A percentile compares a stretch with the other conserved stretches of the same genome.
Evolutionary conservation across 2,888 invertebrate species (phyloP).

Genomic region (Hirtodrosophila confusa): DNA sequence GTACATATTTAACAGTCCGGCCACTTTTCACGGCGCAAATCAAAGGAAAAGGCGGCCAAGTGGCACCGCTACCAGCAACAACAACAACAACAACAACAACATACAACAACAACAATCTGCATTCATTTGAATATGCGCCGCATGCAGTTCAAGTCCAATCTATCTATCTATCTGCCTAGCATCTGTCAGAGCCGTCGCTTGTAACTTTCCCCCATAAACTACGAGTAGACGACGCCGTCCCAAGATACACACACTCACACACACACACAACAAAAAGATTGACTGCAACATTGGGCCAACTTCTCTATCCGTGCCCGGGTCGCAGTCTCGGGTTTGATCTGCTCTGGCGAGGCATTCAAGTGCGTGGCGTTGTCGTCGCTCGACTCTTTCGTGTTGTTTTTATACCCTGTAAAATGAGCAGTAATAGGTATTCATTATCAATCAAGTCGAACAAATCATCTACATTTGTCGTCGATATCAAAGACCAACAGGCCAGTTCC

Average conservation of each 20-base stretch:
- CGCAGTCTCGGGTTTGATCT: slow-evolving; percentile 35
- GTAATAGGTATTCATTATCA: too few relatives aligned
- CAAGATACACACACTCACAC: slow-evolving; percentile 30
- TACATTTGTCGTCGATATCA: too few relatives aligned
- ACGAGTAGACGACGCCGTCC: slow-evolving; percentile 51
- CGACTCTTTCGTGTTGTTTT: slow-evolving; percentile 17
- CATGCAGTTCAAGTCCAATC: slow-evolving; percentile 50
- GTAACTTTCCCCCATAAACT: slow-evolving; percentile 79
- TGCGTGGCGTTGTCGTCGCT: slow-evolving; percentile 44
- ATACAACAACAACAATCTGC: slow-evolving; percentile 39
- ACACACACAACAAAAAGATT: slow-evolving; percentile 44
- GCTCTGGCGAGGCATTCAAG: slow-evolving; percentile 49
- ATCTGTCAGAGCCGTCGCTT: slow-evolving; percentile 71
- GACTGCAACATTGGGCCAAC: slow-evolving; percentile 58
- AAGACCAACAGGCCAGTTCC: too few relatives aligned
- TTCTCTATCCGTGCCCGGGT: slow-evolving; percentile 11
- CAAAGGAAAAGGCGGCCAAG: slow-evolving; percentile 74
- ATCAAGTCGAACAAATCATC: too few relatives aligned
- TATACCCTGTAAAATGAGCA: not conserved
- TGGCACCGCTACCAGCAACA: slow-evolving; percentile 46
- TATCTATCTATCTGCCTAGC: slow-evolving; percentile 66
- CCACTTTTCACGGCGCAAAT: slow-evolving; percentile 66
- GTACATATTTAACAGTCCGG: slow-evolving; percentile 34
- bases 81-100: slow-evolving; percentile 15
- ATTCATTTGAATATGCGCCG: slow-evolving; percentile 75